Percentiles rank a stretch among this genome's conserved stretches.
Conservation (phyloP, 2,113 vertebrate genomes). For the Macroglossus sobrinus region DNA sequence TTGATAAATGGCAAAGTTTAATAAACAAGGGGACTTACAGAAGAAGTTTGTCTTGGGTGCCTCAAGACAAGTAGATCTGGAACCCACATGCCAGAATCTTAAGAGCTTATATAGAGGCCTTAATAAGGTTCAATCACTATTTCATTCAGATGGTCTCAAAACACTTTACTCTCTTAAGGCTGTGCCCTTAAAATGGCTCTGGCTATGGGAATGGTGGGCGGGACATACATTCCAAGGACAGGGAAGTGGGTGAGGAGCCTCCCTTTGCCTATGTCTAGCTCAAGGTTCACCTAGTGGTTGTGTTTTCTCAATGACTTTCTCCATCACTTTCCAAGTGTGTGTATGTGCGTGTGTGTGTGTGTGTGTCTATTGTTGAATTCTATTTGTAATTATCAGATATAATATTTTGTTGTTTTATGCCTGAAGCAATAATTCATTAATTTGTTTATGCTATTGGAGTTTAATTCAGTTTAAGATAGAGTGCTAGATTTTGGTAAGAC, state of each 20-base stretch:
- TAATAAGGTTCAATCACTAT: not conserved
- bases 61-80: not conserved
- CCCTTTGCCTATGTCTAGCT: not conserved
- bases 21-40: not conserved
- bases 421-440: not conserved
- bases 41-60: not conserved
- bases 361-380: not conserved
- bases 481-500: not conserved
- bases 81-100: not conserved
- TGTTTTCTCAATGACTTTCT: not conserved
- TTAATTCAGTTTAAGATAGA: not conserved
- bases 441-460: not conserved
- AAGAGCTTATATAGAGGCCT: not conserved
- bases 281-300: not conserved
- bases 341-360: not conserved
- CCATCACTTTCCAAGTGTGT: not conserved
- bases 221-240: not conserved
- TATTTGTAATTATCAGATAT: not conserved
- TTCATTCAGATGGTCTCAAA: not conserved
- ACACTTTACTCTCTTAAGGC: not conserved
- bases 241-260: not conserved
- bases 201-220: not conserved
- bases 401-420: not conserved
- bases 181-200: not conserved
- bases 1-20: not conserved